Conservation (phyloP, 2,113 vertebrate species). For the Ctenomys sociabilis region DNA sequence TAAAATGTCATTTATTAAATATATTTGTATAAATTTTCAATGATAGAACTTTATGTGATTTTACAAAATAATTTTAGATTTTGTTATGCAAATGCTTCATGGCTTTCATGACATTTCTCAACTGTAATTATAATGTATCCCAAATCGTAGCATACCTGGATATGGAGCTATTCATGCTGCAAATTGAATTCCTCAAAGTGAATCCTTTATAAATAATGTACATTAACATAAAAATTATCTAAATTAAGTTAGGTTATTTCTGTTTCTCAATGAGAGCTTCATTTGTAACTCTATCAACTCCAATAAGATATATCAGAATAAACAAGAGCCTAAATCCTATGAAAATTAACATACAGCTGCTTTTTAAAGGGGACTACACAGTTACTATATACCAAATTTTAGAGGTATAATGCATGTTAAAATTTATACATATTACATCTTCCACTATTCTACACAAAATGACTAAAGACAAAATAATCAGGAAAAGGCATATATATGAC, state of each 20-base stretch:
- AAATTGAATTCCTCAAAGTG: constrained; percentile 86
- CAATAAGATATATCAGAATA: constrained; percentile 63
- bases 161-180: constrained; percentile 87
- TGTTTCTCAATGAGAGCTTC: constrained; percentile 78
- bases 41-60: constrained; percentile 72
- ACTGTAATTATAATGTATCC: constrained; percentile 85
- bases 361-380: background rate
- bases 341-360: constrained; percentile 49
- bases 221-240: constrained; percentile 82
- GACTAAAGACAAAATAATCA: constrained; percentile 1
- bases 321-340: background rate
- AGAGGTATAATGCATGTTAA: background rate
- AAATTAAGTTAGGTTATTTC: constrained; percentile 77
- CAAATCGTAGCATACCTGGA: constrained; percentile 83
- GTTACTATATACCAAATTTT: background rate
- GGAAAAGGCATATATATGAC: background rate
- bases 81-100: constrained; percentile 80
- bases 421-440: background rate
- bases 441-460: background rate
- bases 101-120: constrained; percentile 81
- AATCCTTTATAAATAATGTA: constrained; percentile 84
- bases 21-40: constrained; percentile 71
- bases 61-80: constrained; percentile 79
- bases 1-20: constrained; percentile 50
- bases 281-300: constrained; percentile 76